A percentile compares a stretch with the other conserved stretches of the same genome.
These are phyloP conservation scores for Acanthurus lineatus DNA, from an alignment of 2,797 vertebrate species.

Conservation along the genomic window DNA sequence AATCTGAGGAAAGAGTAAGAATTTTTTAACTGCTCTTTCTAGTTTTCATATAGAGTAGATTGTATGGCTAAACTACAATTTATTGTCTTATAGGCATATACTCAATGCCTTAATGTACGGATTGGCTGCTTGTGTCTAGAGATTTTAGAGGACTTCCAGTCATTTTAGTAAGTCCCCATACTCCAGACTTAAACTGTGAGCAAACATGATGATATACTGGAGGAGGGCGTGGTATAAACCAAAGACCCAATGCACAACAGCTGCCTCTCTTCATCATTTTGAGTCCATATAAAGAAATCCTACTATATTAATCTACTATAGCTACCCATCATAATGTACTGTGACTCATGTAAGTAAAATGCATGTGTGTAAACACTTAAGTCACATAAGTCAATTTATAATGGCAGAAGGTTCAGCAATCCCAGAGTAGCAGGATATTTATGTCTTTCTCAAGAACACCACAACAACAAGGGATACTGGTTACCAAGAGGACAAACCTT, in stretches of 20 bases:
- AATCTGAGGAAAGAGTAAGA: too few relatives aligned
- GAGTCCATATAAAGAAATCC: constrained; percentile 6
- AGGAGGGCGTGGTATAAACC: background rate
- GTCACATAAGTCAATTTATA: constrained; percentile 13
- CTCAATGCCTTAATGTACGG: background rate
- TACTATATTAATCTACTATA: background rate
- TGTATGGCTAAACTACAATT: background rate
- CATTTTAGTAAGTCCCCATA: background rate
- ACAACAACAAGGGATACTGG: constrained; percentile 27
- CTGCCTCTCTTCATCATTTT: background rate
- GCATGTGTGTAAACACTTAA: background rate
- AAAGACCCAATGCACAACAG: background rate
- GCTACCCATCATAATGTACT: constrained; percentile 1
- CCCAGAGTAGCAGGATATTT: constrained; percentile 26
- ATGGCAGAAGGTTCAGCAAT: constrained; percentile 8
- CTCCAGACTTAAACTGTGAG: background rate
- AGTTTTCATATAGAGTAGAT: background rate
- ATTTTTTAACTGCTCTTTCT: background rate
- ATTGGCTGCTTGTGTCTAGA: background rate
- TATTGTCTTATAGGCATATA: background rate
- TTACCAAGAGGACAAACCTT: constrained; percentile 42
- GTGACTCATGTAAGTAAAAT: constrained; percentile 36
- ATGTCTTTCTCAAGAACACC: constrained; percentile 40
- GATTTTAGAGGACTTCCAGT: background rate
- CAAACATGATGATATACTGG: background rate